Conservation (phyloP, 2,113 vertebrate genomes). For the Oreochromis niloticus region DNA sequence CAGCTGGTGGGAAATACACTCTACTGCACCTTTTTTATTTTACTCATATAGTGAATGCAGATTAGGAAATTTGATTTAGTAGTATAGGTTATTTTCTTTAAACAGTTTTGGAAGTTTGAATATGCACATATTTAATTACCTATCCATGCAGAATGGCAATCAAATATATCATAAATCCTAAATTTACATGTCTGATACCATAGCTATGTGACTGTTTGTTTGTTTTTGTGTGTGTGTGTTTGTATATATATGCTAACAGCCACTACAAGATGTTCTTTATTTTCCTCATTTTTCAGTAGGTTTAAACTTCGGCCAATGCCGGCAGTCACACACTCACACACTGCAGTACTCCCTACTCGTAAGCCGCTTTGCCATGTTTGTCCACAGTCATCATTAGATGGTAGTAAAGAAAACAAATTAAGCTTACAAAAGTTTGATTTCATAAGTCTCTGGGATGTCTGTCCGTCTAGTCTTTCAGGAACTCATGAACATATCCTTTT, state of each 20-base stretch:
- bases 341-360: neutral
- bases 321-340: neutral
- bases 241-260: neutral
- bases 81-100: neutral
- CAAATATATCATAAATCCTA: neutral
- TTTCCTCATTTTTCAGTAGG: neutral
- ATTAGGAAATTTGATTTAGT: neutral
- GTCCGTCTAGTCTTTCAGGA: neutral
- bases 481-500: neutral
- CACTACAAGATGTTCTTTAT: neutral
- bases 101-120: neutral
- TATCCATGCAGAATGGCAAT: neutral
- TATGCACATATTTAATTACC: neutral
- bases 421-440: neutral
- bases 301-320: neutral
- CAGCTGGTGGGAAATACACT: constrained; percentile 2
- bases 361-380: neutral
- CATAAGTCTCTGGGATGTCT: neutral
- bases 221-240: neutral
- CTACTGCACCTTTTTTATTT: neutral
- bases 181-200: neutral
- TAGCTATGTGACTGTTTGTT: neutral
- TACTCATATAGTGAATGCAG: neutral
- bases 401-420: neutral
- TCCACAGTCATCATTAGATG: neutral